Evolutionary conservation across 1,140 invertebrate species (phyloP).

Genomic region (Linepithema humile): DNA sequence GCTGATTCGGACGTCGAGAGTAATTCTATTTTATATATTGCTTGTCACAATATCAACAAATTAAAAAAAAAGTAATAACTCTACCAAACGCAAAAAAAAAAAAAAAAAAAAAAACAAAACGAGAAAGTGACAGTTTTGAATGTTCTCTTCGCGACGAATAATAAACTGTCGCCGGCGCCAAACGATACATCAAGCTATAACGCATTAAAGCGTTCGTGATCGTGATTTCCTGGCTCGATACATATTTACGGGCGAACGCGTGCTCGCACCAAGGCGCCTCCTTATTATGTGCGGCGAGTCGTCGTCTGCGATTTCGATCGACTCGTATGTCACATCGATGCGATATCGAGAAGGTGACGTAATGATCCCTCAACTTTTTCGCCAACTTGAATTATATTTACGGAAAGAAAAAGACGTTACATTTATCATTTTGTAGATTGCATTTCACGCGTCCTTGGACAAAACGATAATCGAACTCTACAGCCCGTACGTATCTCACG

Average conservation of each 20-base stretch:
- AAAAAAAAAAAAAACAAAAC: neutral
- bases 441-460: neutral
- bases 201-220: slow-evolving; percentile 62
- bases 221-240: slow-evolving; percentile 75
- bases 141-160: slow-evolving; percentile 29
- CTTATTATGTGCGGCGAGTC: slow-evolving; percentile 75
- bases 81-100: neutral
- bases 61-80: neutral
- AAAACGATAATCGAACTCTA: neutral
- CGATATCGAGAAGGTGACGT: neutral
- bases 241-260: slow-evolving; percentile 38
- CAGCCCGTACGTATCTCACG: neutral
- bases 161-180: slow-evolving; percentile 35
- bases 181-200: slow-evolving; percentile 1
- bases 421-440: neutral
- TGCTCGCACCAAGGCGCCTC: slow-evolving; percentile 49
- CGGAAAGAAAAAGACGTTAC: neutral
- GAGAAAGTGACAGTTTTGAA: neutral
- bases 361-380: neutral
- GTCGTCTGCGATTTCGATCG: slow-evolving; percentile 45
- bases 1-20: neutral
- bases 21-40: neutral
- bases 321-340: slow-evolving; percentile 50
- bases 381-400: neutral
- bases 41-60: too few species aligned